These are phyloP conservation scores for Sebastiscus tertius DNA, from an alignment of 2,797 vertebrate genomes.

Conservation along the genomic window DNA sequence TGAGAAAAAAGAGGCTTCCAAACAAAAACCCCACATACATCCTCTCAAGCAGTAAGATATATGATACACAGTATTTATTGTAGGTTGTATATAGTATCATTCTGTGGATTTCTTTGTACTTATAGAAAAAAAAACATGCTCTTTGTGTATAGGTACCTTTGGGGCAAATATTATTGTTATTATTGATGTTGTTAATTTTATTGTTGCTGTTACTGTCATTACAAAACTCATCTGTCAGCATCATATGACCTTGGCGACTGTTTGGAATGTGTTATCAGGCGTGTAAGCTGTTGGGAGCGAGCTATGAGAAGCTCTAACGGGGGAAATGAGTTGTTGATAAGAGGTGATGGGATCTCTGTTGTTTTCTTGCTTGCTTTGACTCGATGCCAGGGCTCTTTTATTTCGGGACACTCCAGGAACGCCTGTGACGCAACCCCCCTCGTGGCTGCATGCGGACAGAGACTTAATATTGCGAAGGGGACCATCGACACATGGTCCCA, in stretches of 20 bases:
- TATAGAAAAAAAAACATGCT: constrained; percentile 82
- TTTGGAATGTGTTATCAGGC: constrained; percentile 63
- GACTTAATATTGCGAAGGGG: constrained; percentile 58
- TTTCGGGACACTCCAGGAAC: constrained; percentile 56
- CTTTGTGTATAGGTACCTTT: constrained; percentile 85
- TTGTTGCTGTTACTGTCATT: constrained; percentile 81
- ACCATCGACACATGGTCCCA: constrained; percentile 49
- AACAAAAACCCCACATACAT: constrained; percentile 62
- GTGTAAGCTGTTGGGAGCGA: constrained; percentile 50
- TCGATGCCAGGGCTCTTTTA: constrained; percentile 46
- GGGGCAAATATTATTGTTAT: constrained; percentile 84
- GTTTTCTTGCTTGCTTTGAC: constrained; percentile 64
- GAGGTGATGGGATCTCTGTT: constrained; percentile 65
- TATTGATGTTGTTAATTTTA: constrained; percentile 81
- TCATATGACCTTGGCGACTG: constrained; percentile 61
- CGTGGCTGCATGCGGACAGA: constrained; percentile 51
- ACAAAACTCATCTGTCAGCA: constrained; percentile 69
- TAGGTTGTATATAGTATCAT: constrained; percentile 91
- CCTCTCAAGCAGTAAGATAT: constrained; percentile 79
- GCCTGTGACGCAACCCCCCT: constrained; percentile 29
- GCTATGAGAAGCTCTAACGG: constrained; percentile 30
- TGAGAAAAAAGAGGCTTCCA: constrained; percentile 59
- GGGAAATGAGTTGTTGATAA: constrained; percentile 42
- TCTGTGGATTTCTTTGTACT: constrained; percentile 89
- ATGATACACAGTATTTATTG: constrained; percentile 92